Base-by-base conservation (phyloP, 2,113 vertebrate species). In the Aythya baeri region DNA sequence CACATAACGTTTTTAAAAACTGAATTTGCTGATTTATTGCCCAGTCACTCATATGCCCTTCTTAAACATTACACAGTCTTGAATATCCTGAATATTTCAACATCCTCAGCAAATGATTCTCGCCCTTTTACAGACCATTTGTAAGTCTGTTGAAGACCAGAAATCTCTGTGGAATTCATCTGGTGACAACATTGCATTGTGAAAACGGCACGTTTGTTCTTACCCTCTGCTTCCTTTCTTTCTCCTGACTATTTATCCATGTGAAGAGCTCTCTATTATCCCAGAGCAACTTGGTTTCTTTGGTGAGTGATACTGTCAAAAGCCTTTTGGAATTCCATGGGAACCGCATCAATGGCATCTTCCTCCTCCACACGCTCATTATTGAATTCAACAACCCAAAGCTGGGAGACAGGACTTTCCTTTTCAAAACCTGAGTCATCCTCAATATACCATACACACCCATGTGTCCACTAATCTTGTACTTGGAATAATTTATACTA, bases 121-220 rank as follows among this genome's bases (percentile, higher is more conserved):
- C 23, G 86, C 57, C 65, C 83, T 92, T 86, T 66, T 46, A 76
- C 52, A 84, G 49, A 82, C 49, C 71, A 54, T 65, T 91, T 92
- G 82, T 54, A 74, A 94, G 78, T 72, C 66, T 91, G 62, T 7
- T 81, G 73, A 93, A 92, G 76, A 91, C 70, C 86, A 91, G 31
- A 93, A 94, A 62, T 23, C 91, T 66, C 89, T 44, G 44, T 27
- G 94, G 91, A 92, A 94, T 94, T 92, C 78, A 76, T 71, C 71
- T 34, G 9, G 71, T 8, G 26, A 94, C 84, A 89, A 85, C 52
- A 82, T 81, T 83, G 87, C 58, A 79, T 66, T 94, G 89, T 91
- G 86, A 92, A 86, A 94, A 93, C n/a, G 36, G 76, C 95, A 70
- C 66, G 83, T 83, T 96, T 76, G 94, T 94, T 94, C 86, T 63